phyloP scores from a whole-genome alignment of 2,797 vertebrate genomes.

The Protosalanx chinensis region DNA sequence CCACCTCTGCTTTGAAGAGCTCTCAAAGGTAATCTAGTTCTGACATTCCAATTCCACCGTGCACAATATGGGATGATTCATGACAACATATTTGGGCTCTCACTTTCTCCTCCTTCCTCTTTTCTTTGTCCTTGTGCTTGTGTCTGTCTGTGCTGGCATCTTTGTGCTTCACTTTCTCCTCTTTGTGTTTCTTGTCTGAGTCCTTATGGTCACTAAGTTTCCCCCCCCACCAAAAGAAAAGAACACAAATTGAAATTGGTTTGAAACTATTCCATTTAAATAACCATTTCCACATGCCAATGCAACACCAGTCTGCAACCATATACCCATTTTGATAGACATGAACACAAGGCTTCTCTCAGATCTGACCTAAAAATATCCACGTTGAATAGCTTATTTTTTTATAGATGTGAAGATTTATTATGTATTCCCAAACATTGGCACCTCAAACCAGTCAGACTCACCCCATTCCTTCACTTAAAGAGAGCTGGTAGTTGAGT shows the following conservation, averaged over 20 bases:
- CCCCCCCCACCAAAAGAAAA: slow-evolving; percentile 5
- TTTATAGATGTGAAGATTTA: background rate
- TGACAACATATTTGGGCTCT: slow-evolving; percentile 13
- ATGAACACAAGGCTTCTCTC: slow-evolving; percentile 30
- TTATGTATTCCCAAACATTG: background rate
- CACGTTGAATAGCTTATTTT: background rate
- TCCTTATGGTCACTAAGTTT: slow-evolving; percentile 86
- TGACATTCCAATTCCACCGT: background rate
- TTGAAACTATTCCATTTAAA: background rate
- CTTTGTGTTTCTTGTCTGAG: slow-evolving; percentile 92
- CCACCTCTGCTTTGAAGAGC: background rate
- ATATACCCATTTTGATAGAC: background rate
- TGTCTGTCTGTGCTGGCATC: slow-evolving; percentile 90
- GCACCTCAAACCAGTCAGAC: background rate
- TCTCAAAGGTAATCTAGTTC: background rate
- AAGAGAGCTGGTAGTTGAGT: background rate
- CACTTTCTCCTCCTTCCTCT: slow-evolving; percentile 91
- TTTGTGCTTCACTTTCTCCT: slow-evolving; percentile 84
- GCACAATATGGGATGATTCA: background rate
- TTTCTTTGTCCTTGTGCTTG: slow-evolving; percentile 81
- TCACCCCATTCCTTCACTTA: background rate
- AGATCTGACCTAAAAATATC: background rate
- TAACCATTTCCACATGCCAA: background rate
- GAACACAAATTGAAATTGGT: background rate
- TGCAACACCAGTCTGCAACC: background rate